Conservation (phyloP, 2,113 vertebrate genomes). For the Oncorhynchus tshawytscha region DNA sequence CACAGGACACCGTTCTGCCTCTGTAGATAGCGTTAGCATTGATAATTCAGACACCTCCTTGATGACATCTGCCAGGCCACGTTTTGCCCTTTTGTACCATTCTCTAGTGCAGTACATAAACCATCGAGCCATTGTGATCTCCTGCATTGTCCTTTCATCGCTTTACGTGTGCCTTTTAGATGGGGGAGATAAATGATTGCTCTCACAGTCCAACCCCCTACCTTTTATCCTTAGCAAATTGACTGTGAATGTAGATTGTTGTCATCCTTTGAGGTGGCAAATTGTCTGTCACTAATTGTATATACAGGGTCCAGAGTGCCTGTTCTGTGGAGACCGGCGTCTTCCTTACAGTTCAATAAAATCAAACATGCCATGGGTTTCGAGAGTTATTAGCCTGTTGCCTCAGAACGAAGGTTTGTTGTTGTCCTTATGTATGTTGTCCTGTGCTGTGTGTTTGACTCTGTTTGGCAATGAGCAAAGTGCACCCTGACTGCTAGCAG, state of each 20-base stretch:
- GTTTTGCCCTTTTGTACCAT: background rate
- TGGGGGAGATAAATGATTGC: constrained; percentile 15
- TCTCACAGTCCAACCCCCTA: constrained; percentile 25
- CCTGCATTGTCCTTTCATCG: constrained; percentile 4
- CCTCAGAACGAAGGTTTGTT: background rate
- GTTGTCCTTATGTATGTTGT: constrained; percentile 18
- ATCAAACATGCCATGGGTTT: constrained; percentile 19
- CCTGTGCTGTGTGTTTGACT: background rate
- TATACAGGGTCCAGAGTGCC: constrained; percentile 1
- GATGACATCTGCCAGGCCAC: background rate
- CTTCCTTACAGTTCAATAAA: constrained; percentile 30
- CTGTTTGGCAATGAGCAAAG: background rate
- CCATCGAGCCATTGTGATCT: background rate
- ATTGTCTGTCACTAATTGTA: constrained; percentile 41
- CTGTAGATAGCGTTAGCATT: background rate
- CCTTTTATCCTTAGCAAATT: constrained; percentile 29
- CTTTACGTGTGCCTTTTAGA: background rate
- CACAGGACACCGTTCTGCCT: background rate
- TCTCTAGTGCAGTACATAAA: background rate
- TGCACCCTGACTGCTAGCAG: constrained; percentile 5
- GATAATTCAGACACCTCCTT: background rate
- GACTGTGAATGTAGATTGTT: constrained; percentile 24
- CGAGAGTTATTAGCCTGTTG: background rate
- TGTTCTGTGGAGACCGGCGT: constrained; percentile 3
- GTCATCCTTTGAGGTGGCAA: constrained; percentile 32